Evolutionary conservation across 2,797 vertebrate genomes (phyloP).

Genomic region (Ispidina picta): DNA sequence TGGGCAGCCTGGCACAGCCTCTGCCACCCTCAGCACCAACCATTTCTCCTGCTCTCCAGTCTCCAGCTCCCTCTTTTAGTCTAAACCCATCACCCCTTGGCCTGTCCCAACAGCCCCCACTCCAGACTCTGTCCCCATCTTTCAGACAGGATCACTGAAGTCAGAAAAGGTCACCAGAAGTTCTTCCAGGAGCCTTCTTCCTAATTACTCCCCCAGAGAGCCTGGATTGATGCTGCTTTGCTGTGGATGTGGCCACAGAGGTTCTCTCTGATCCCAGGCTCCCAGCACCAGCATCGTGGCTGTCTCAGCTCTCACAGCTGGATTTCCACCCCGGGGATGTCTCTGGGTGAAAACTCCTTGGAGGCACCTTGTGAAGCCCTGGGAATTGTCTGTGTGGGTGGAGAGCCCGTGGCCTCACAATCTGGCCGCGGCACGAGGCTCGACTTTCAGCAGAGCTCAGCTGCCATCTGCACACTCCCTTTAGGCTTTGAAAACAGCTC

Average conservation of each 20-base stretch:
- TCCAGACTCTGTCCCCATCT: not conserved
- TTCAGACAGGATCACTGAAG: not conserved
- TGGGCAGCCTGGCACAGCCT: too few species aligned
- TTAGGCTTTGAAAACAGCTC: not conserved
- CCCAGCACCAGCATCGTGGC: accelerated
- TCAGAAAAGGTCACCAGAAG: not conserved
- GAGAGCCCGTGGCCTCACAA: not conserved
- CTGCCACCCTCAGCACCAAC: too few species aligned
- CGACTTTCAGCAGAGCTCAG: not conserved
- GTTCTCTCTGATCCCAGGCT: accelerated
- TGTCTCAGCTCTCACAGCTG: not conserved
- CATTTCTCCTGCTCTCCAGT: too few species aligned
- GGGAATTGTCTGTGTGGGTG: not conserved
- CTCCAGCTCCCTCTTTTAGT: too few species aligned
- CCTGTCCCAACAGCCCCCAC: too few species aligned
- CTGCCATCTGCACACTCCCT: not conserved
- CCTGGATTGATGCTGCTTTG: not conserved
- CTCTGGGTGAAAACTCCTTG: not conserved
- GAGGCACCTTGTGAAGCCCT: not conserved
- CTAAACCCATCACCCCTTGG: too few species aligned
- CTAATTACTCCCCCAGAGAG: not conserved
- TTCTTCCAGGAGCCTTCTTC: not conserved
- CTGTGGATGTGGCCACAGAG: not conserved
- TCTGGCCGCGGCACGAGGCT: not conserved
- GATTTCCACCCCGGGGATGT: not conserved